Evolutionary conservation across 2,113 vertebrate genomes (phyloP), one percentile per base, ranked within the genome.

Genomic region (Odocoileus hemionus): DNA sequence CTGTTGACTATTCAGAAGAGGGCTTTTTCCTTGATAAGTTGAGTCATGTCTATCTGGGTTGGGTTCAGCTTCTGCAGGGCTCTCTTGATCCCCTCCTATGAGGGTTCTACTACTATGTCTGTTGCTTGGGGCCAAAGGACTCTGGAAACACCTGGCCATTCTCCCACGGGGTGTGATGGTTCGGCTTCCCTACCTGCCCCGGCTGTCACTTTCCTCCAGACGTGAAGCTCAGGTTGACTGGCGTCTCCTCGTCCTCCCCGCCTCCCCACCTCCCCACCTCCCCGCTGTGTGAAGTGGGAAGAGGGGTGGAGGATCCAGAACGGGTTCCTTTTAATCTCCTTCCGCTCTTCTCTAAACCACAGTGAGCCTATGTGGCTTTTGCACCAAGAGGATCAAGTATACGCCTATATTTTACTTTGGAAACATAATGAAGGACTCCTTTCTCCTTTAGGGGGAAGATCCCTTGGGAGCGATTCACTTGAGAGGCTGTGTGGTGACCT

Each of bases 401-500:
- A 33, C 83, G 1, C 1, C 10, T 54, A 25, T 0, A 26, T 43
- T 76, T 5, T 83, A 58, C 8, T 67, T 52, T 74, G 82, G 52
- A 88, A 96, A 55, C 52, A 47, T 87, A 76, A 78, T 3, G 0
- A n/a, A 80, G 15, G 7, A 54, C 17, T 21, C 14, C 13, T 95
- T 76, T 89, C 13, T 94, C 79, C 58, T 91, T 19, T 64, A 99
- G 99, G 97, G 99, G 98, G 97, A 99, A 84, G 99, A 99, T 3
- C 99, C 99, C 3, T 98, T 99, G 87, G 99, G 99, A 91, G 99
- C 99, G 2, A 98, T 99, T 98, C 99, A 99, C 94, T 98, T 99
- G 98, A 99, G 99, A 95, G 99, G 99, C 4, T 99, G 99, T 0
- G 99, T 99, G 94, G 99, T 99, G 91, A 99, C 99, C 26, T 99